phyloP scores from a whole-genome alignment of 2,888 invertebrate species.

The Stenurella melanura region DNA sequence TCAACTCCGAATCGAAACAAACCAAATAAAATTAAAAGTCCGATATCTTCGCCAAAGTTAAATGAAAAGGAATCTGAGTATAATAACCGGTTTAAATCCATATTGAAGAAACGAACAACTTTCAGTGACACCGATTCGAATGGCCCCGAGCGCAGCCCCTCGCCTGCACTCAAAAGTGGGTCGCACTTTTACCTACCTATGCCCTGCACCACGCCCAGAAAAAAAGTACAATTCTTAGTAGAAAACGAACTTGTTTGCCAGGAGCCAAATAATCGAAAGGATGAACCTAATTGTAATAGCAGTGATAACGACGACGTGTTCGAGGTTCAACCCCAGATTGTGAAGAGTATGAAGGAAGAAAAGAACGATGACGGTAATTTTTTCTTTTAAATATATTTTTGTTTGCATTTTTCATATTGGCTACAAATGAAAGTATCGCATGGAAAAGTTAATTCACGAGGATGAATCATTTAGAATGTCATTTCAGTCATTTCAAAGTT shows the following conservation, averaged over 20 bases:
- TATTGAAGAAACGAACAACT: constrained; percentile 75
- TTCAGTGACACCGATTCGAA: constrained; percentile 69
- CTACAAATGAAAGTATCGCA: not conserved
- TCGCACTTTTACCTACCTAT: constrained; percentile 81
- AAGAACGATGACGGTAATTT: not conserved
- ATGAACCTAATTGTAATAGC: constrained; percentile 16
- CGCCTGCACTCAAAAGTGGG: constrained; percentile 68
- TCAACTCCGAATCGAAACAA: constrained; percentile 51
- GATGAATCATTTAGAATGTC: no score
- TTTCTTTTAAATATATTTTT: not conserved
- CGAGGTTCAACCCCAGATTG: constrained; percentile 2
- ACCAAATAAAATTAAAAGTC: constrained; percentile 41
- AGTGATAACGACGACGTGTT: constrained; percentile 37
- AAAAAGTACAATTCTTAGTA: constrained; percentile 85
- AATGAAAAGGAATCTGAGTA: constrained; percentile 66
- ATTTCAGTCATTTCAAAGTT: no score
- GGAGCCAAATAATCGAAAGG: constrained; percentile 34
- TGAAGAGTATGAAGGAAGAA: not conserved
- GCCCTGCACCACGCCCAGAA: constrained; percentile 73
- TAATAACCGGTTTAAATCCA: constrained; percentile 73
- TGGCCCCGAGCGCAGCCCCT: constrained; percentile 67
- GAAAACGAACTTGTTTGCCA: constrained; percentile 75
- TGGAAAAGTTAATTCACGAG: not conserved
- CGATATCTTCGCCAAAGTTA: constrained; percentile 47
- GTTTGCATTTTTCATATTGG: not conserved